Evolutionary conservation across 2,888 invertebrate genomes (phyloP).

Genomic region (Lasioglossum zephyrum): DNA sequence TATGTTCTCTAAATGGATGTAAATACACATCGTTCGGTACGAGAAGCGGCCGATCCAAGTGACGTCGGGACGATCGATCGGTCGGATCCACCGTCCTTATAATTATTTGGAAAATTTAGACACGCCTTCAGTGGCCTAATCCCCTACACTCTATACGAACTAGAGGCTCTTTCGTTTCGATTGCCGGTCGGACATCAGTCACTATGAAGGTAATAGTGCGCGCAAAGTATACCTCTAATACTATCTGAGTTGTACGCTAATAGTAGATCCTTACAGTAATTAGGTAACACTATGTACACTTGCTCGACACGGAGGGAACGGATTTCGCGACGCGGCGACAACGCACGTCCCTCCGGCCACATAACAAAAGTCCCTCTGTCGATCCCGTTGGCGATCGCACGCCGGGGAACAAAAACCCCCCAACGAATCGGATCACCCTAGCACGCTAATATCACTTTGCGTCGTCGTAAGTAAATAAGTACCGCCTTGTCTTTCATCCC

Average conservation of each 20-base stretch:
- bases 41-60: background rate
- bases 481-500: slow-evolving; percentile 1
- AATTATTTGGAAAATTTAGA: slow-evolving; percentile 74
- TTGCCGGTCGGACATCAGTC: slow-evolving; percentile 70
- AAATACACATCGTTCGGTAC: slow-evolving; percentile 20
- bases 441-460: slow-evolving; percentile 58
- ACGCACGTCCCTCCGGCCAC: slow-evolving; percentile 36
- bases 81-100: background rate
- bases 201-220: slow-evolving; percentile 77
- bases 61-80: slow-evolving; percentile 11
- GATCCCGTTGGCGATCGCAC: background rate
- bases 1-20: slow-evolving; percentile 28
- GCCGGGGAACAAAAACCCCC: background rate
- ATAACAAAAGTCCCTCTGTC: slow-evolving; percentile 60
- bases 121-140: slow-evolving; percentile 60
- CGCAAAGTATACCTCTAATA: slow-evolving; percentile 73
- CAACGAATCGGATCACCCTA: slow-evolving; percentile 34
- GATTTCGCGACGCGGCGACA: slow-evolving; percentile 33
- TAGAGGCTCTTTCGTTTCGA: slow-evolving; percentile 71
- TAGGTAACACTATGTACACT: slow-evolving; percentile 82
- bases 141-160: slow-evolving; percentile 73
- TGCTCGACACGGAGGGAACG: slow-evolving; percentile 53
- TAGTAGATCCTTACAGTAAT: slow-evolving; percentile 78
- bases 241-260: slow-evolving; percentile 73
- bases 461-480: slow-evolving; percentile 23